Base-by-base conservation (phyloP, 1,140 invertebrate species). In the Phymastichus coffea region DNA sequence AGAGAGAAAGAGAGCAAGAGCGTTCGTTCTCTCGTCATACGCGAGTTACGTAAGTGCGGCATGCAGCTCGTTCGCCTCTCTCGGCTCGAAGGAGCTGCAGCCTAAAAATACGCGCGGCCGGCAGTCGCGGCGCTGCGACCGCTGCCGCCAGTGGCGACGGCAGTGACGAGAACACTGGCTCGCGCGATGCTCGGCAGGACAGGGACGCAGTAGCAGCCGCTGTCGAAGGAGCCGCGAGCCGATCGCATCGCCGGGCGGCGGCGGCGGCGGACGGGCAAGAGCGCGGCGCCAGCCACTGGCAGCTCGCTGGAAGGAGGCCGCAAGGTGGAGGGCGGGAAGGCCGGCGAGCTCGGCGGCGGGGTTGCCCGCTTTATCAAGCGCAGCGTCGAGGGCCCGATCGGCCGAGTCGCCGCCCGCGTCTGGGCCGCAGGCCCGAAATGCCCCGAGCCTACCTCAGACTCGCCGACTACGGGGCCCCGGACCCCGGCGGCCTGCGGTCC, bases 21-120 rank as follows among this genome's bases (percentile, higher is more conserved):
- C n/a, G n/a, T n/a, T n/a, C n/a, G n/a, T n/a, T n/a, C n/a, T n/a
- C n/a, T n/a, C n/a, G n/a, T n/a, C n/a, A n/a, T n/a, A n/a, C n/a
- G n/a, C n/a, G n/a, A n/a, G n/a, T n/a, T n/a, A n/a, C n/a, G 37
- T 40, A 20, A 25, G 22, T 12, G 7, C 28, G 48, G 48, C 37
- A 22, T 10, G 22, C 25, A 35, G 52, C 52, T 52, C 49, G 52
- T 43, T 54, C 30, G 26, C 22, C 19, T 66, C 65, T 41, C 58
- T 46, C 54, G 48, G 53, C 53, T 49, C 46, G 51, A 25, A 19
- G 40, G 12, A 25, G 65, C 54, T 26, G 48, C 65, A 63, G 70
- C n/a, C n/a, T n/a, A n/a, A n/a, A n/a, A n/a, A n/a, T n/a, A n/a
- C 71, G 74, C 73, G 75, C 68, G 70, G 67, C 70, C 73, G 72